phyloP scores from a whole-genome alignment of 2,113 vertebrate genomes.

The Ia io region DNA sequence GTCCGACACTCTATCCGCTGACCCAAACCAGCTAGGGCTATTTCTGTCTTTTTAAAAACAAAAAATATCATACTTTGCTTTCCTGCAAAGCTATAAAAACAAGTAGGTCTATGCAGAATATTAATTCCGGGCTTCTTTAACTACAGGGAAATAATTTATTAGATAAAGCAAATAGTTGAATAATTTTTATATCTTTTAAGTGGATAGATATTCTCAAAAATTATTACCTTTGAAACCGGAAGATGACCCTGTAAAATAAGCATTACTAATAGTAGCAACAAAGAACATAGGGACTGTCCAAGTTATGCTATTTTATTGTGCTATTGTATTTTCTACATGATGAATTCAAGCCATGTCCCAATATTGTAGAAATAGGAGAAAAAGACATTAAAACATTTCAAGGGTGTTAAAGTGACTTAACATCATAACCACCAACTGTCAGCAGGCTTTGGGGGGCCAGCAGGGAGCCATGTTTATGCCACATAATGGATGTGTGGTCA shows the following conservation, averaged over 20 bases:
- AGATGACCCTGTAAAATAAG: background rate
- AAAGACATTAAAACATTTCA: slow-evolving; percentile 50
- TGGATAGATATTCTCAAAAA: background rate
- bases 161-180: slow-evolving; percentile 6
- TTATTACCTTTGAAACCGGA: background rate
- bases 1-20: no score
- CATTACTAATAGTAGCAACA: background rate
- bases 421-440: slow-evolving; percentile 45
- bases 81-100: background rate
- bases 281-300: background rate
- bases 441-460: slow-evolving; percentile 48
- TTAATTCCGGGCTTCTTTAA: slow-evolving; percentile 18
- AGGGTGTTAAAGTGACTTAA: slow-evolving; percentile 58
- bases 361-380: slow-evolving; percentile 55
- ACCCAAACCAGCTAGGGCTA: no score
- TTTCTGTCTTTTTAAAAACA: background rate
- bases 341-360: slow-evolving; percentile 50
- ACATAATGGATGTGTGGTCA: slow-evolving; percentile 50
- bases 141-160: background rate
- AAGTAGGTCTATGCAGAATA: background rate
- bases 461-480: slow-evolving; percentile 57
- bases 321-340: slow-evolving; percentile 65
- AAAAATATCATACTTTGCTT: background rate
- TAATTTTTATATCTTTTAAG: background rate
- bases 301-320: slow-evolving; percentile 49